A percentile compares a stretch with the other conserved stretches of the same genome.
Evolutionary conservation across 2,113 vertebrate species (phyloP).

Genomic region (Cyprinodon tularosa): DNA sequence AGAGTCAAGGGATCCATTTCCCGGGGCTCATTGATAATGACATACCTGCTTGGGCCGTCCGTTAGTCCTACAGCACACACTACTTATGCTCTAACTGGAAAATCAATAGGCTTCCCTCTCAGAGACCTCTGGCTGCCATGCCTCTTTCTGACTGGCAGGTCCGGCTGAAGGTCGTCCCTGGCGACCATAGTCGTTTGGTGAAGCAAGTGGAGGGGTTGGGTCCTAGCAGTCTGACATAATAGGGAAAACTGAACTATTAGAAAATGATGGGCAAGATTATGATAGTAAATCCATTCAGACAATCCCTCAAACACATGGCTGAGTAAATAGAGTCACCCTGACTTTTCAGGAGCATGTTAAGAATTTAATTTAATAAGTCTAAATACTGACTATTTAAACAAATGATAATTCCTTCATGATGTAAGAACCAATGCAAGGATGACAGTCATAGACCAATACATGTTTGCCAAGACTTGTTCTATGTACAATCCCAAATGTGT

Average conservation of each 20-base stretch:
- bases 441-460: not conserved
- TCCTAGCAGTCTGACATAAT: slow-evolving; percentile 70
- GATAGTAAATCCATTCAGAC: slow-evolving; percentile 87
- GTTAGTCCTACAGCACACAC: slow-evolving; percentile 95
- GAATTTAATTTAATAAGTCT: no score
- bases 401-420: not conserved
- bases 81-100: slow-evolving; percentile 99
- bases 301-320: slow-evolving; percentile 64
- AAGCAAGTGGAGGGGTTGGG: slow-evolving; percentile 81
- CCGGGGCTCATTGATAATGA: slow-evolving; percentile 98
- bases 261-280: slow-evolving; percentile 87
- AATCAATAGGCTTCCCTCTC: slow-evolving; percentile 94
- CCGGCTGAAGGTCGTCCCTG: slow-evolving; percentile 93
- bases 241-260: slow-evolving; percentile 85
- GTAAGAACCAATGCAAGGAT: not conserved
- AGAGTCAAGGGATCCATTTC: slow-evolving; percentile 84
- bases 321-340: slow-evolving; percentile 67
- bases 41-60: slow-evolving; percentile 95
- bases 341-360: no score
- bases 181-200: slow-evolving; percentile 84
- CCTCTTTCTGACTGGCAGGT: slow-evolving; percentile 94
- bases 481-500: not conserved
- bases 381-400: not conserved
- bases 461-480: not conserved
- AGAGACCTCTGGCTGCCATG: slow-evolving; percentile 91